phyloP scores from a whole-genome alignment of 2,888 invertebrate species.

The Coecobrya sp. region DNA sequence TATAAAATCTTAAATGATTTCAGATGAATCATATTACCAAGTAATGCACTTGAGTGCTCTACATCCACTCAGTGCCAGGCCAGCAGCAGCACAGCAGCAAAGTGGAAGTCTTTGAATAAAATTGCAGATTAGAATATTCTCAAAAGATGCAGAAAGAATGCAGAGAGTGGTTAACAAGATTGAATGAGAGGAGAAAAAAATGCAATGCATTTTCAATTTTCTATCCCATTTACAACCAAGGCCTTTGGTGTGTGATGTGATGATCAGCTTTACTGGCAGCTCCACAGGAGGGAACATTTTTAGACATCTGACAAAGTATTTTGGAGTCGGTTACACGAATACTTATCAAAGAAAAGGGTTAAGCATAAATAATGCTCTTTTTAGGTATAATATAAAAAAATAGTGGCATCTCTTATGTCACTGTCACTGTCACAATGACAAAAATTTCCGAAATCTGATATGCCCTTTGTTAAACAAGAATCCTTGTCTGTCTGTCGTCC shows the following conservation, averaged over 20 bases:
- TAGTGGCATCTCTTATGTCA: constrained; percentile 1
- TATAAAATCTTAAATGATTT: not conserved
- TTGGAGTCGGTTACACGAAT: not conserved
- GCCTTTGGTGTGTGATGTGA: not conserved
- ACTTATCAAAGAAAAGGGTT: not conserved
- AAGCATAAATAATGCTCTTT: constrained; percentile 5
- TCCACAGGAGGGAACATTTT: constrained; percentile 14
- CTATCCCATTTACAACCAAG: not conserved
- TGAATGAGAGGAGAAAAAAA: not conserved
- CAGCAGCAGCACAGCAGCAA: not conserved
- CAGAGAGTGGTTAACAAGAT: not conserved
- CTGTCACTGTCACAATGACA: constrained; percentile 28
- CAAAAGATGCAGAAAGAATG: not conserved
- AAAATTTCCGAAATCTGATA: not conserved
- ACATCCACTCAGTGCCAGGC: not conserved
- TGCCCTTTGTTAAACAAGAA: not conserved
- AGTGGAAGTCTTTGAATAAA: constrained; percentile 2
- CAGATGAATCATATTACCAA: not conserved
- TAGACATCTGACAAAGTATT: not conserved
- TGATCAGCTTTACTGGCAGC: not conserved
- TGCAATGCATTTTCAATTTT: not conserved
- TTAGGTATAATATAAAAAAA: not conserved
- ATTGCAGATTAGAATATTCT: not conserved
- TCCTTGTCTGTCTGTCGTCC: not conserved
- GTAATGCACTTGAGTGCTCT: constrained; percentile 2